Evolutionary conservation across 1,140 invertebrate genomes (phyloP).

Genomic region (Aphelenchoides besseyi): DNA sequence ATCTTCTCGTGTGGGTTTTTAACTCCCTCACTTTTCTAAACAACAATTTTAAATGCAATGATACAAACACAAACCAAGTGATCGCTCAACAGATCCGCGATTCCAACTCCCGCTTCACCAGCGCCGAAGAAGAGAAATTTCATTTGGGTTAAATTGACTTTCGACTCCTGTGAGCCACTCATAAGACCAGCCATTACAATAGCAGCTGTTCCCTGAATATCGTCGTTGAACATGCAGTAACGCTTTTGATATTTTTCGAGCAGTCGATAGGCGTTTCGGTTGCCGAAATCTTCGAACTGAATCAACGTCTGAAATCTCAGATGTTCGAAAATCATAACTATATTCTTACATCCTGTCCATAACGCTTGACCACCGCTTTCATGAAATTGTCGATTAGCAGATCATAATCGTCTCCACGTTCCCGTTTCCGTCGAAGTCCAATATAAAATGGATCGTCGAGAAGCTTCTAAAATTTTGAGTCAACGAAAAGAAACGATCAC

Average conservation of each 20-base stretch:
- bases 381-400: conserved; percentile 96
- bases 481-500: too few species aligned
- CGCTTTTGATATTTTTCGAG: conserved; percentile 79
- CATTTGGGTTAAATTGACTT: conserved; percentile 75
- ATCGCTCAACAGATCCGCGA: conserved; percentile 71
- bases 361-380: conserved; percentile 81
- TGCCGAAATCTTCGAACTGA: conserved; percentile 94
- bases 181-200: conserved; percentile 85
- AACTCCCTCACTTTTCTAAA: conserved; percentile 40
- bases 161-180: conserved; percentile 76
- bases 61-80: conserved; percentile 69
- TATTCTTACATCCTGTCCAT: conserved; percentile 11
- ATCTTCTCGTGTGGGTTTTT: conserved; percentile 77
- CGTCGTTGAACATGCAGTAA: conserved; percentile 94
- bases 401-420: conserved; percentile 83
- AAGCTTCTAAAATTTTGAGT: conserved; percentile 68
- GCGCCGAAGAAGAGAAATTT: conserved; percentile 85
- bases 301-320: conserved; percentile 62
- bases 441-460: conserved; percentile 91
- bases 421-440: conserved; percentile 80
- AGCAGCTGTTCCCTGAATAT: conserved; percentile 90
- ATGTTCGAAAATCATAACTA: conserved; percentile 14
- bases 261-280: conserved; percentile 85
- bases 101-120: conserved; percentile 69
- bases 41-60: neutral